Percentiles rank a stretch among this genome's conserved stretches.
phyloP scores from a whole-genome alignment of 2,113 vertebrate species.

The Pterophyllum scalare region DNA sequence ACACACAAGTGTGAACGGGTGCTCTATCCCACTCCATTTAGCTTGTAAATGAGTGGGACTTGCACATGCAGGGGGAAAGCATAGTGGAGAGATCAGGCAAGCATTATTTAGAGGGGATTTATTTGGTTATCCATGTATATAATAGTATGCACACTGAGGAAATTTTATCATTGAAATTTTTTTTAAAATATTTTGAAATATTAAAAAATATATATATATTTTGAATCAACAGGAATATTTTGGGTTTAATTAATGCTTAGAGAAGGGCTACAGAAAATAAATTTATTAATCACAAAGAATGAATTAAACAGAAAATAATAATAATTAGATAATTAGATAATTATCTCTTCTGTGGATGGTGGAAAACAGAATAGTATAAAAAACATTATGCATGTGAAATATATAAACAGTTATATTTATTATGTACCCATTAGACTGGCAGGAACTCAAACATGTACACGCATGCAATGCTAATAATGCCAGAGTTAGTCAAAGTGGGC shows the following conservation, averaged over 20 bases:
- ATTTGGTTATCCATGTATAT: too few species aligned
- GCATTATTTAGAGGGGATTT: background rate
- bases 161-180: too few species aligned
- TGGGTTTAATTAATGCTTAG: too few species aligned
- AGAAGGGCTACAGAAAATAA: background rate
- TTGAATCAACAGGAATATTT: too few species aligned
- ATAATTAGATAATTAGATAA: background rate
- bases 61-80: background rate
- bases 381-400: background rate
- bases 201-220: too few species aligned
- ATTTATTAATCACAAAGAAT: background rate
- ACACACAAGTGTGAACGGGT: background rate
- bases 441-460: background rate
- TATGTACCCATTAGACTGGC: background rate
- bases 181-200: too few species aligned
- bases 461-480: background rate
- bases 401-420: background rate
- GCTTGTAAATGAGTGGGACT: too few species aligned
- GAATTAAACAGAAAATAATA: background rate
- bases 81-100: background rate
- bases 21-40: background rate
- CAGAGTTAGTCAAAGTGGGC: constrained; percentile 19
- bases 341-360: background rate
- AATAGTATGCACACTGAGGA: too few species aligned
- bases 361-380: background rate